Conservation (phyloP, 2,888 invertebrate species). For the Eurois occulta region DNA sequence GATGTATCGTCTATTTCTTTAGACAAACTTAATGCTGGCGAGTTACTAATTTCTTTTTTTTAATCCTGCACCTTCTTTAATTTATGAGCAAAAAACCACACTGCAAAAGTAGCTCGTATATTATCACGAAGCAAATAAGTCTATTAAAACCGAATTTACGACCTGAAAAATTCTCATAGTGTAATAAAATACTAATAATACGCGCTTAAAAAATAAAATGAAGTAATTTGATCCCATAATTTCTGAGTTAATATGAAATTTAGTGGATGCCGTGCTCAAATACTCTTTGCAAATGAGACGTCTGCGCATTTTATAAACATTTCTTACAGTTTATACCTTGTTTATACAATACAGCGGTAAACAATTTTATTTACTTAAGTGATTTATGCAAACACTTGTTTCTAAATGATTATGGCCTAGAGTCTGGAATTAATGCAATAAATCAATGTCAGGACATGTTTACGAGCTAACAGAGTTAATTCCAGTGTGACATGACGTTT, state of each 20-base stretch:
- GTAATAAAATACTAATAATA: conserved; percentile 43
- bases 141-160: conserved; percentile 35
- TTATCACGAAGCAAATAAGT: conserved; percentile 39
- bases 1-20: conserved; percentile 81
- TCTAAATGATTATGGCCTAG: conserved; percentile 82
- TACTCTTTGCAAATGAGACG: conserved; percentile 46
- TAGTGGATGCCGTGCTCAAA: conserved; percentile 32
- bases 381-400: conserved; percentile 82
- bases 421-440: conserved; percentile 87
- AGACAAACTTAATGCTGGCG: conserved; percentile 70
- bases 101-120: conserved; percentile 6
- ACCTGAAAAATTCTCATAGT: conserved; percentile 24
- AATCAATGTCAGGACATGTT: conserved; percentile 89
- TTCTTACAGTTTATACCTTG: conserved; percentile 52
- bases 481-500: conserved; percentile 89
- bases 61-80: conserved; percentile 8
- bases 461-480: conserved; percentile 90
- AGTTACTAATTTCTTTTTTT: conserved; percentile 63
- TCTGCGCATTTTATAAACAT: conserved; percentile 54
- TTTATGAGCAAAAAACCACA: conserved; percentile 12
- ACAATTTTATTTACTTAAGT: conserved; percentile 71
- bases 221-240: conserved; percentile 54
- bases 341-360: conserved; percentile 58
- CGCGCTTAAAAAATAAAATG: conserved; percentile 34
- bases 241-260: conserved; percentile 53